These are phyloP conservation scores for Dolomedes plantarius DNA, from an alignment of 2,888 invertebrate species.

Conservation along the genomic window DNA sequence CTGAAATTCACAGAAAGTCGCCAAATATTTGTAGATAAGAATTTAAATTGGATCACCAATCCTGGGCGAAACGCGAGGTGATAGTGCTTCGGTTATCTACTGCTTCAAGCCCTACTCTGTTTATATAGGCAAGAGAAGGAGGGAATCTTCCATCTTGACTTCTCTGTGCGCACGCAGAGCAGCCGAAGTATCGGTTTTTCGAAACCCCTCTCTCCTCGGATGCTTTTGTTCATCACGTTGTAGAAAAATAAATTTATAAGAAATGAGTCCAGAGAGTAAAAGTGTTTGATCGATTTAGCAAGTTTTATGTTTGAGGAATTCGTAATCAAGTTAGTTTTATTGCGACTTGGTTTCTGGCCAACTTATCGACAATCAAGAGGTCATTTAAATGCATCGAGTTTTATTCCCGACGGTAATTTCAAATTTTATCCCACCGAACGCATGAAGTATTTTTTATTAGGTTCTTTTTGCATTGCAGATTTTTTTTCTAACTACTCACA, in stretches of 20 bases:
- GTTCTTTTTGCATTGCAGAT: no score
- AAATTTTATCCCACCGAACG: not conserved
- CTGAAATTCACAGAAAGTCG: no score
- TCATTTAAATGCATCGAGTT: conserved; percentile 5
- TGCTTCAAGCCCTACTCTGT: not conserved
- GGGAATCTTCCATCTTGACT: not conserved
- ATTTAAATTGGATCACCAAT: no score
- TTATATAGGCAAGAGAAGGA: not conserved
- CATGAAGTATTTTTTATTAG: not conserved
- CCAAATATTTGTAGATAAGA: no score
- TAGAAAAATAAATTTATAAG: not conserved
- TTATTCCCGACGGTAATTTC: not conserved
- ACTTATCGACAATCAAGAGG: conserved; percentile 5
- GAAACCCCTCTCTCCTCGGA: not conserved
- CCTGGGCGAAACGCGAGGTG: no score
- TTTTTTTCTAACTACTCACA: no score
- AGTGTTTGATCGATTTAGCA: not conserved
- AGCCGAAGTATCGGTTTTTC: not conserved
- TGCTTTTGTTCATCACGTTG: conserved; percentile 8
- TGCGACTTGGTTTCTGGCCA: not conserved
- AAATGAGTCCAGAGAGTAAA: not conserved
- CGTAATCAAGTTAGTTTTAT: not conserved
- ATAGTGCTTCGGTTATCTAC: not conserved
- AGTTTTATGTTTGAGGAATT: not conserved
- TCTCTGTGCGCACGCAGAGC: not conserved